Evolutionary conservation across 2,113 vertebrate species (phyloP).

Genomic region (Eclectus roratus): DNA sequence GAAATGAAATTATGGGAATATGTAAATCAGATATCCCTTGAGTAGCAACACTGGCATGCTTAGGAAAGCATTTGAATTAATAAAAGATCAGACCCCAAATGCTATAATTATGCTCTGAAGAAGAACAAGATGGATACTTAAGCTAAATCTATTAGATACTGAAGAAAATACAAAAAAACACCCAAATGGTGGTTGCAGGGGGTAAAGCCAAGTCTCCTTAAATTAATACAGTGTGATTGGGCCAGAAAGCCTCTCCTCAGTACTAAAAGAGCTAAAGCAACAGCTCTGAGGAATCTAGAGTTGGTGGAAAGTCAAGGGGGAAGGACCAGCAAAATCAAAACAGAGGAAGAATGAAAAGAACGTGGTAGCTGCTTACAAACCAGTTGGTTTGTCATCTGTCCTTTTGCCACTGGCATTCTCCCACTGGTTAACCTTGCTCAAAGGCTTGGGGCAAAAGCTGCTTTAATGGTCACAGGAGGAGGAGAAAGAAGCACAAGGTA

Average conservation of each 20-base stretch:
- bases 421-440: fast-evolving
- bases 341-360: not conserved
- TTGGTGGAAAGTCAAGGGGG: not conserved
- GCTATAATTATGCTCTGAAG: slow-evolving; percentile 18
- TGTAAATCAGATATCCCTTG: slow-evolving; percentile 51
- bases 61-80: slow-evolving; percentile 52
- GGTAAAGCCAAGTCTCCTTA: not conserved
- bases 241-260: not conserved
- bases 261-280: not conserved
- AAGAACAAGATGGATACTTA: not conserved
- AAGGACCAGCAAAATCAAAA: not conserved
- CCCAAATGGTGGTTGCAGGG: not conserved
- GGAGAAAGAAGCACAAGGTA: not conserved
- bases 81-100: slow-evolving; percentile 39
- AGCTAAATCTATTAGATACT: not conserved
- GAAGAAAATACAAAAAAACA: not conserved
- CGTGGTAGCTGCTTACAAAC: fast-evolving
- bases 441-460: not conserved
- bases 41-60: slow-evolving; percentile 1
- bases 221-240: not conserved
- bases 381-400: fast-evolving
- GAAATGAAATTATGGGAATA: slow-evolving; percentile 53
- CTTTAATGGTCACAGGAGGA: not conserved
- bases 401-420: not conserved
- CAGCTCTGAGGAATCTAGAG: not conserved